Evolutionary conservation across 2,113 vertebrate species (phyloP).

Genomic region (Plecotus auritus): DNA sequence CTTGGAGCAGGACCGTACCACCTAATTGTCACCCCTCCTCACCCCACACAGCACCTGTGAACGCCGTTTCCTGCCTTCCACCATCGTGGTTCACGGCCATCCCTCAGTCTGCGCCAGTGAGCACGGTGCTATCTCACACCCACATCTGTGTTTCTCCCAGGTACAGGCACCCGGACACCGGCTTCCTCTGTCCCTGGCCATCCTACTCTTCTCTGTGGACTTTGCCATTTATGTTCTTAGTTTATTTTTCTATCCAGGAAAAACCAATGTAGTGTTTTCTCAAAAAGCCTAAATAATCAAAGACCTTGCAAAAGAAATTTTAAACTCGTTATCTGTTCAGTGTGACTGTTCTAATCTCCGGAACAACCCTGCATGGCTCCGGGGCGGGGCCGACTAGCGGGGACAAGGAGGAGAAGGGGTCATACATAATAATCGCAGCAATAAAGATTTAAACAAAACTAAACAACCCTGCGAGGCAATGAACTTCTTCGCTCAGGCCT

Average conservation of each 20-base stretch:
- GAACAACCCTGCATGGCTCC: neutral
- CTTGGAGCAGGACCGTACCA: neutral
- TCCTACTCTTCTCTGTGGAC: neutral
- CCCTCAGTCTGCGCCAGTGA: neutral
- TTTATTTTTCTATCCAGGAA: neutral
- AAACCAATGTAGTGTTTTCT: neutral
- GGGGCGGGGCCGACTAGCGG: too few relatives aligned
- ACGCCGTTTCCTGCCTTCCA: neutral
- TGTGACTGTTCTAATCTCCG: neutral
- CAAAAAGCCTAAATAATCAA: neutral
- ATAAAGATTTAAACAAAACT: too few relatives aligned
- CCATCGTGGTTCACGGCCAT: fast-evolving
- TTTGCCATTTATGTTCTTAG: neutral
- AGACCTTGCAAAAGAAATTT: neutral
- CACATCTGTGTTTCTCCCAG: neutral
- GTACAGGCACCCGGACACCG: neutral
- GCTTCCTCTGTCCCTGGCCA: neutral
- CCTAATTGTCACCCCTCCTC: too few relatives aligned
- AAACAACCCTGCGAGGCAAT: neutral
- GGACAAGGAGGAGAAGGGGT: too few relatives aligned
- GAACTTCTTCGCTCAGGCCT: neutral
- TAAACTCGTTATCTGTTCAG: neutral
- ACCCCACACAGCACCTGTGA: too few relatives aligned
- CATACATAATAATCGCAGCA: too few relatives aligned
- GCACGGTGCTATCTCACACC: neutral